These are phyloP conservation scores for Syrrhaptes paradoxus DNA, from an alignment of 2,113 vertebrate species.

Conservation along the genomic window DNA sequence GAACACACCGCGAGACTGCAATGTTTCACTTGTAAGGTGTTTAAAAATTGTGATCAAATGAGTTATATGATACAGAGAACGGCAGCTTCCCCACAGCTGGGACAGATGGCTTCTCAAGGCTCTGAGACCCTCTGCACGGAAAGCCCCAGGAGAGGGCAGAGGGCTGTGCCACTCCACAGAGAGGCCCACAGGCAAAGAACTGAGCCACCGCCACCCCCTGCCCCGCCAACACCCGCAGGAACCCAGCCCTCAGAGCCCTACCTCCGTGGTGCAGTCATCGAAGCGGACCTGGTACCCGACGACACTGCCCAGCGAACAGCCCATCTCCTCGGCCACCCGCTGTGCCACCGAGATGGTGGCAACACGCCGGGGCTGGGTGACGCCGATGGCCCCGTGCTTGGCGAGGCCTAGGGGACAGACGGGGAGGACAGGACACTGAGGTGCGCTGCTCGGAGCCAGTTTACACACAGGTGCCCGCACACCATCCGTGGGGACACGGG, in stretches of 20 bases:
- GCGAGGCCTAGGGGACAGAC: constrained; percentile 78
- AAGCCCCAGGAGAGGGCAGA: not conserved
- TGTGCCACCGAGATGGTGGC: constrained; percentile 94
- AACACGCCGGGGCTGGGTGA: constrained; percentile 93
- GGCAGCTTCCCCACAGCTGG: not conserved
- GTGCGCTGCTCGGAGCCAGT: rapidly evolving
- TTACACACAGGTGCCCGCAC: not conserved
- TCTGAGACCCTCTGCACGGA: rapidly evolving
- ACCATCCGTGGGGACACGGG: rapidly evolving
- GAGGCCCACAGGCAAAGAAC: rapidly evolving
- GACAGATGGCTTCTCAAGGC: not conserved
- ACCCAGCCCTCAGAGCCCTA: constrained; percentile 45
- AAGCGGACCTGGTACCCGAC: constrained; percentile 98
- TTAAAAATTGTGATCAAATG: not conserved
- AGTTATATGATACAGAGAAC: rapidly evolving
- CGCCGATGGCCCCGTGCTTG: constrained; percentile 82
- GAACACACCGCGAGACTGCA: not conserved
- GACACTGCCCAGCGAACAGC: constrained; percentile 78
- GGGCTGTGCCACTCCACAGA: rapidly evolving
- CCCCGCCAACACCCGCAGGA: rapidly evolving
- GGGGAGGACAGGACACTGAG: too few species aligned
- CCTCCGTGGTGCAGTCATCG: constrained; percentile 91
- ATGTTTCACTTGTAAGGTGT: rapidly evolving
- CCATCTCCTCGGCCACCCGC: constrained; percentile 92
- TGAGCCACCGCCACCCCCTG: rapidly evolving